Conservation (phyloP, 2,888 invertebrate species). For the Slavum lentiscoides region DNA sequence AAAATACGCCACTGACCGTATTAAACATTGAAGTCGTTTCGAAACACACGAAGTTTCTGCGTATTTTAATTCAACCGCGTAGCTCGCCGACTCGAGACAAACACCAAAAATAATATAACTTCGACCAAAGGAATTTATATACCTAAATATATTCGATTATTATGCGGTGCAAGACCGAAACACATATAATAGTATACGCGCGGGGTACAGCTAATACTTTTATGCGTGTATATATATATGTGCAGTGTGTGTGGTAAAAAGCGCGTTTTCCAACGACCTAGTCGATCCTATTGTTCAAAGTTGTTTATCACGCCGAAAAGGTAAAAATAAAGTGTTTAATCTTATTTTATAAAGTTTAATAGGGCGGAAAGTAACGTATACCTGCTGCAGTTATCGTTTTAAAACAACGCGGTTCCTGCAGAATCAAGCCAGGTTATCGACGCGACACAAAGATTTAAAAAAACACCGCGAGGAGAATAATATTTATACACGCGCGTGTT, state of each 20-base stretch:
- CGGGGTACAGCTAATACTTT: constrained; percentile 5
- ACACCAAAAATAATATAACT: constrained; percentile 2
- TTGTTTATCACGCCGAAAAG: not conserved
- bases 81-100: not conserved
- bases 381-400: not conserved
- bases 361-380: not conserved
- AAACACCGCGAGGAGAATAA: too few species aligned
- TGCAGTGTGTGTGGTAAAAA: too few species aligned
- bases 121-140: not conserved
- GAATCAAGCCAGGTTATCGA: too few species aligned
- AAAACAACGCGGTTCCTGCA: not conserved
- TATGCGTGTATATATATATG: too few species aligned
- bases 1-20: too few species aligned
- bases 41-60: too few species aligned
- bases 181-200: too few species aligned
- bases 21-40: too few species aligned
- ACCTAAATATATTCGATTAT: constrained; percentile 13
- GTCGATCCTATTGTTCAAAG: constrained; percentile 7
- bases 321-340: constrained; percentile 9
- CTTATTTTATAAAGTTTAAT: constrained; percentile 20
- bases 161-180: not conserved
- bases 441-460: too few species aligned
- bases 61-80: not conserved
- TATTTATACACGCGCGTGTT: too few species aligned
- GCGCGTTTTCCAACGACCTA: not conserved